Percentiles rank a stretch among this genome's conserved stretches.
phyloP scores from a whole-genome alignment of 2,888 invertebrate genomes.

The Proisotoma minuta region DNA sequence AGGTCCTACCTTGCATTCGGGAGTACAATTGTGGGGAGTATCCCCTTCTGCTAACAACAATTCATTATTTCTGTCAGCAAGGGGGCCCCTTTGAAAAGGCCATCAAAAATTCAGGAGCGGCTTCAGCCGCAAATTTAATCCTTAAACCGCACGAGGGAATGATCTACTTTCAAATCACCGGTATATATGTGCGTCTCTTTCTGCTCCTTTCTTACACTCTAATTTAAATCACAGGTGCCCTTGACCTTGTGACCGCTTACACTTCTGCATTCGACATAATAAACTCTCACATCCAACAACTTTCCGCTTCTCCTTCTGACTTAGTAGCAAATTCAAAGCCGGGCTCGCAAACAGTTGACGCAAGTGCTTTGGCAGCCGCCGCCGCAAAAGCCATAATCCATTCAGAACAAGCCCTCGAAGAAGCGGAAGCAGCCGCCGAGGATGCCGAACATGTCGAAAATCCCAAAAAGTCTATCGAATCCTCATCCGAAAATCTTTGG shows the following conservation, averaged over 20 bases:
- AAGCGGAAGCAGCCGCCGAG: slow-evolving; percentile 11
- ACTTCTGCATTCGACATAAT: slow-evolving; percentile 68
- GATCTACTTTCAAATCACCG: slow-evolving; percentile 66
- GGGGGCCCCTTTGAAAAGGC: slow-evolving; percentile 58
- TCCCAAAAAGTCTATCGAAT: no score
- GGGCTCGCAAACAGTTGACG: slow-evolving; percentile 51
- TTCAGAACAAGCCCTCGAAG: neutral
- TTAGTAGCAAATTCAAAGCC: slow-evolving; percentile 50
- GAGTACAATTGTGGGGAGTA: slow-evolving; percentile 62
- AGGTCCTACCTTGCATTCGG: slow-evolving; percentile 61
- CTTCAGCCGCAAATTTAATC: slow-evolving; percentile 29
- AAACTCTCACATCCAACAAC: no score
- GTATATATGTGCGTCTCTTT: no score
- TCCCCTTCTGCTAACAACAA: slow-evolving; percentile 69
- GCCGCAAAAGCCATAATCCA: neutral
- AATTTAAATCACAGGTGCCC: slow-evolving; percentile 69
- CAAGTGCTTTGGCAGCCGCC: neutral
- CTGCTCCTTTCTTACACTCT: no score
- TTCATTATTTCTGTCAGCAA: slow-evolving; percentile 79
- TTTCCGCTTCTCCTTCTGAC: no score
- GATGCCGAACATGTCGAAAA: slow-evolving; percentile 4
- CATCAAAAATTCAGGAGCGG: slow-evolving; percentile 10
- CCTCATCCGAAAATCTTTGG: no score
- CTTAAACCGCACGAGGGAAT: slow-evolving; percentile 61
- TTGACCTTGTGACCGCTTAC: slow-evolving; percentile 74